Evolutionary conservation across 2,113 vertebrate species (phyloP), one percentile per base, ranked within the genome.

Genomic region (Nettapus auritus): DNA sequence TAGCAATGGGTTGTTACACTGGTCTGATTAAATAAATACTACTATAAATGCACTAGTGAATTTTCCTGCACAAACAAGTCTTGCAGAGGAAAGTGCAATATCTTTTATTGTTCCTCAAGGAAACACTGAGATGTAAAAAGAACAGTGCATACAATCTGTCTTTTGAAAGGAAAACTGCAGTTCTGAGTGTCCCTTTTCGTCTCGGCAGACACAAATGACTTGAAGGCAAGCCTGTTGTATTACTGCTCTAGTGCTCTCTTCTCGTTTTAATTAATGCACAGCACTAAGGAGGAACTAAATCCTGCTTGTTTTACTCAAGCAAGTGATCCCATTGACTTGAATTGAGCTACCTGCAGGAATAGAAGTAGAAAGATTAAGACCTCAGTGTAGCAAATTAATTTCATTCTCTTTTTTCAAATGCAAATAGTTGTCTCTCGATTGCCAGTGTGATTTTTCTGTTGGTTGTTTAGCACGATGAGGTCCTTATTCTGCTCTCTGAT

Each of bases 281-380:
- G 23, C 46, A 60, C 46, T n/a, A 52, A 95, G 79, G 38, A 86
- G 63, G 46, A 90, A 57, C 38, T 66, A 91, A 94, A 88, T 93
- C 64, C 85, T 89, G 50, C 82, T 74, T 88, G 85, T 85, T 97
- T 96, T 89, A 78, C 85, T 70, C 56, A 63, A 38, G 38, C 71
- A 86, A 93, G 34, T 64, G 79, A 90, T 83, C 64, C 29, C 76
- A 70, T 75, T 90, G 85, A 90, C 55, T 81, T 67, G 50, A 86
- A 78, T 93, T 88, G 81, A 96, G 19, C 23, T 97, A 95, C 95
- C 89, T 96, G 82, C 17, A 34, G 59, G 82, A 93, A 91, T 86
- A 86, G 71, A 79, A 70, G 20, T 12, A 82, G 86, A 82, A 79
- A 48, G 75, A 94, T 90, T 93, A 94, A 89, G 91, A 94, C 55